A percentile compares a stretch with the other conserved stretches of the same genome.
phyloP scores from a whole-genome alignment of 2,888 invertebrate species.

The Pyrochroa serraticornis region DNA sequence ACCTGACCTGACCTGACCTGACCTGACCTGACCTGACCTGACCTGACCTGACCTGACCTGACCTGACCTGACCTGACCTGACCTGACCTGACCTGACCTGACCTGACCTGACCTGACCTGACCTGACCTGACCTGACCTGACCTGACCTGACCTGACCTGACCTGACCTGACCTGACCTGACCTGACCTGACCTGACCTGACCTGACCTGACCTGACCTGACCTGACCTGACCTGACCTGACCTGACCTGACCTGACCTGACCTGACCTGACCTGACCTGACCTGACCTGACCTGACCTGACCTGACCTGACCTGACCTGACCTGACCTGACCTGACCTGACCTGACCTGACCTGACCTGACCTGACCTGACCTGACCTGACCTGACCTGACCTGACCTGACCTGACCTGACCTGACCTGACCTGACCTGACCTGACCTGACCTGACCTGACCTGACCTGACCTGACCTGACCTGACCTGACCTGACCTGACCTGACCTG shows the following conservation, averaged over 20 bases:
- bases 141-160: conserved; percentile 13
- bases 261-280: conserved; percentile 17
- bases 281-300: conserved; percentile 15
- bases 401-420: conserved; percentile 15
- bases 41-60: conserved; percentile 29
- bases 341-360: conserved; percentile 15
- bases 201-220: conserved; percentile 15
- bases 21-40: conserved; percentile 32
- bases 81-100: conserved; percentile 30
- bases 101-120: conserved; percentile 13
- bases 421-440: conserved; percentile 13
- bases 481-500: conserved; percentile 15
- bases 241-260: conserved; percentile 22
- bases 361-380: conserved; percentile 15
- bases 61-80: conserved; percentile 31
- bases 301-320: conserved; percentile 15
- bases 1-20: conserved; percentile 30
- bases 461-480: conserved; percentile 15
- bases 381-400: conserved; percentile 14
- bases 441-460: conserved; percentile 15
- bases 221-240: conserved; percentile 22
- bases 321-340: conserved; percentile 15
- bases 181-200: conserved; percentile 23
- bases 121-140: conserved; percentile 13
- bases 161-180: conserved; percentile 15